phyloP scores from a whole-genome alignment of 2,113 vertebrate genomes.

The Aptenodytes patagonicus region DNA sequence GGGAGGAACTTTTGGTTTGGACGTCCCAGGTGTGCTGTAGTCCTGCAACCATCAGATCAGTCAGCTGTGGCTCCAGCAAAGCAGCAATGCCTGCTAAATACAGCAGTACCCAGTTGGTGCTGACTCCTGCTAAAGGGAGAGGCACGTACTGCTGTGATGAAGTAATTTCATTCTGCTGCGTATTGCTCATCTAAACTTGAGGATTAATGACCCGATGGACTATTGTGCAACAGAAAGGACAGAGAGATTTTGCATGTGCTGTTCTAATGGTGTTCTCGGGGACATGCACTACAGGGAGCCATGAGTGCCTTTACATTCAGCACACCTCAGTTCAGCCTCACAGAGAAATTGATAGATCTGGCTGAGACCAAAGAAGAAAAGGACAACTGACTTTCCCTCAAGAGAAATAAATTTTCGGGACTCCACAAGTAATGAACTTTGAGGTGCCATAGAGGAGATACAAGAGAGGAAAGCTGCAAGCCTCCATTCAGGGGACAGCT shows the following conservation, averaged over 20 bases:
- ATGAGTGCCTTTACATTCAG: not conserved
- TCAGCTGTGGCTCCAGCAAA: not conserved
- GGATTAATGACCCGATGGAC: accelerated
- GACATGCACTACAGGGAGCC: not conserved
- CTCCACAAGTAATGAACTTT: not conserved
- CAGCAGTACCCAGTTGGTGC: not conserved
- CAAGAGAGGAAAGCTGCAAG: not conserved
- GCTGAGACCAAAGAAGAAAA: not conserved
- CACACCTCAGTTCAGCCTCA: not conserved
- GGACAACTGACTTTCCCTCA: not conserved
- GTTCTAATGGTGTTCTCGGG: accelerated
- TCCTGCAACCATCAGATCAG: not conserved
- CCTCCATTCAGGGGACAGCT: not conserved
- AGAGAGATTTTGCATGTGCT: not conserved
- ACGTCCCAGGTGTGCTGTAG: not conserved
- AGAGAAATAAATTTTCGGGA: not conserved
- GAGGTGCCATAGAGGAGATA: not conserved
- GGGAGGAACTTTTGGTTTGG: not conserved
- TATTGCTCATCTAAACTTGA: not conserved
- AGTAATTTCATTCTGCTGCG: not conserved
- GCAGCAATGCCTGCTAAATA: not conserved
- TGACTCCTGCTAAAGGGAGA: not conserved
- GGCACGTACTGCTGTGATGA: not conserved
- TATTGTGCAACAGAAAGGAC: not conserved
- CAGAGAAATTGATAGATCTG: not conserved